phyloP scores from a whole-genome alignment of 2,113 vertebrate species.

The Mohoua ochrocephala region DNA sequence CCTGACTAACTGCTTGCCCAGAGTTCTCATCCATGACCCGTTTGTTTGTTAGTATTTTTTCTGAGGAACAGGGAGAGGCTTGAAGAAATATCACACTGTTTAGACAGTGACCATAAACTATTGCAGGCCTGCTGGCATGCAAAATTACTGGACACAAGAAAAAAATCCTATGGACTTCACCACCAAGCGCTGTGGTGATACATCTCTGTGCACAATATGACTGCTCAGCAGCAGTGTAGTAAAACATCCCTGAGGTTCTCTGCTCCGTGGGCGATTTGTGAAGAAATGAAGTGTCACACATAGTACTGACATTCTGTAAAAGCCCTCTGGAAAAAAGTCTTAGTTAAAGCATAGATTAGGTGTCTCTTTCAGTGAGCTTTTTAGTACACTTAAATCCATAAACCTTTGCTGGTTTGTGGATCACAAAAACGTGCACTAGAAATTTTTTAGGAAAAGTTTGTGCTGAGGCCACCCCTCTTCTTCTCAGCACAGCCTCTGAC shows the following conservation, averaged over 20 bases:
- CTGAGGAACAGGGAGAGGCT: neutral
- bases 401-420: neutral
- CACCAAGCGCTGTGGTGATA: neutral
- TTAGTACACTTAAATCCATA: neutral
- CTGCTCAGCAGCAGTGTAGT: neutral
- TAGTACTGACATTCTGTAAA: neutral
- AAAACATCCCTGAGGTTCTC: neutral
- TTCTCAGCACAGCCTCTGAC: neutral
- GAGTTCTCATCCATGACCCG: neutral
- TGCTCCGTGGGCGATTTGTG: neutral
- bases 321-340: neutral
- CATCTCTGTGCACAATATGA: neutral
- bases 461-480: neutral
- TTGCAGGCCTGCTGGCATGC: neutral
- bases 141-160: neutral
- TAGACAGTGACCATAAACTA: neutral
- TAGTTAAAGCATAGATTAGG: neutral
- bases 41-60: neutral
- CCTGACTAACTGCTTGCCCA: neutral
- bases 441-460: neutral
- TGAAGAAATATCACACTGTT: neutral
- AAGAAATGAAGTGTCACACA: neutral
- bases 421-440: neutral
- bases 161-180: neutral
- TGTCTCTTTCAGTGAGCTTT: neutral